Conservation (phyloP, 2,888 invertebrate genomes). For the Synergus umbraculus region DNA sequence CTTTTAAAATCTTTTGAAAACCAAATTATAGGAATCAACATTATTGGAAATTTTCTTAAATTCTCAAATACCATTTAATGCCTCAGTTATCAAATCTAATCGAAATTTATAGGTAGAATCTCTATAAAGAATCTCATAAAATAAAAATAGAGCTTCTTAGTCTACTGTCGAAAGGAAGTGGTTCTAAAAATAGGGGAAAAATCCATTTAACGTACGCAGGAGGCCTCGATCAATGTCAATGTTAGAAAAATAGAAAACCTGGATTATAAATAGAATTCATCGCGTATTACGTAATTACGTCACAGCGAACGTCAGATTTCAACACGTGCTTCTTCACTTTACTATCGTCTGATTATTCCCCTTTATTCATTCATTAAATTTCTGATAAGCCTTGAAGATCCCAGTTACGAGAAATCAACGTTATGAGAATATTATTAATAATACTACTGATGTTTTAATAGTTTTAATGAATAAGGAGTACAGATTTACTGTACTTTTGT, state of each 20-base stretch:
- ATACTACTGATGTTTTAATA: too few relatives aligned
- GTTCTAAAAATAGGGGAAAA: slow-evolving; percentile 2
- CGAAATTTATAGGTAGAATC: background rate
- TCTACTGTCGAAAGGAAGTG: background rate
- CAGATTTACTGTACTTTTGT: too few relatives aligned
- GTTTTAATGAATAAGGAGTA: too few relatives aligned
- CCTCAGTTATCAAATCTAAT: too few relatives aligned
- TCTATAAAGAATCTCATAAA: background rate
- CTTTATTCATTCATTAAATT: slow-evolving; percentile 18
- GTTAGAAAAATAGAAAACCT: slow-evolving; percentile 6
- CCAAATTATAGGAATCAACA: too few relatives aligned
- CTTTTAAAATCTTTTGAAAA: too few relatives aligned
- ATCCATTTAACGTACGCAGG: slow-evolving; percentile 6
- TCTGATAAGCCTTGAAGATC: background rate
- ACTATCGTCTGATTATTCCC: background rate
- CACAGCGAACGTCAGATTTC: background rate
- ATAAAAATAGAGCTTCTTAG: background rate
- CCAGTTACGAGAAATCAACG: too few relatives aligned
- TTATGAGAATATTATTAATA: too few relatives aligned
- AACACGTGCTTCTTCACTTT: background rate
- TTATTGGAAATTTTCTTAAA: too few relatives aligned
- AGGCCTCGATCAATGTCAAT: slow-evolving; percentile 22
- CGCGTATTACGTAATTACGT: slow-evolving; percentile 18
- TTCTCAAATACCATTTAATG: too few relatives aligned
- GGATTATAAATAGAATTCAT: slow-evolving; percentile 18